Base-by-base conservation (phyloP, 2,113 vertebrate species). In the Corythaeola cristata region DNA sequence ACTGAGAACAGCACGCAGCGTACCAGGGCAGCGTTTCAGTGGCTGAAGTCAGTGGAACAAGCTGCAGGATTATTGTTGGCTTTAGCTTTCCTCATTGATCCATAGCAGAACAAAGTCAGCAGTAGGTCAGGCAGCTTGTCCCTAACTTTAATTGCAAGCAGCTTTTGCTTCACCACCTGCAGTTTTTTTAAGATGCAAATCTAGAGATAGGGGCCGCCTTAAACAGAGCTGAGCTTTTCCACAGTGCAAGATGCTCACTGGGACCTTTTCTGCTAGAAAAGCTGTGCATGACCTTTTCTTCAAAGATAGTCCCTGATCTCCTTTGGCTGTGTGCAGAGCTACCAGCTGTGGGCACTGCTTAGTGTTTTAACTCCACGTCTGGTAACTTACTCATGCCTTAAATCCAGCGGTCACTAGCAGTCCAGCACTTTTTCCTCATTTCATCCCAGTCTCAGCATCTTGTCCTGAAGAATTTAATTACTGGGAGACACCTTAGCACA, bases 1-100 rank as follows among this genome's bases (percentile, higher is more conserved):
- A 23, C 35, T 0, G 5, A 33, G 67, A 22, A 12, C 27, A 55
- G 62, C 68, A 39, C 22, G 0, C 44, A 12, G 13, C 30, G 49
- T 15, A 22, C 47, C 62, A 44, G 49, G 35, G 67, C 85, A 62
- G 85, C 15, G 4, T 1, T 20, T 8, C 35, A 72, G 35, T 3
- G 86, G 64, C 68, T 88, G 64, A 52, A 72, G 63, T 30, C 55
- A n/a, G 28, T 6, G 13, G 39, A 35, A 78, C n/a, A 33, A 50
- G 62, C 62, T 80, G 78, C 50, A 69, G 63, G 75, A 6, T 10
- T 10, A 11, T 15, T 33, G 62, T 10, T 95, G 49, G 55, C 80
- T 66, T 86, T 59, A 75, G 73, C 47, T 26, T 77, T 81, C 47
- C 62, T 72, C 45, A 5, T 1, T 58, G n/a, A 85, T 49, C 66